These are phyloP conservation scores for Yponomeuta sedellus DNA, from an alignment of 2,888 invertebrate species.

Conservation along the genomic window DNA sequence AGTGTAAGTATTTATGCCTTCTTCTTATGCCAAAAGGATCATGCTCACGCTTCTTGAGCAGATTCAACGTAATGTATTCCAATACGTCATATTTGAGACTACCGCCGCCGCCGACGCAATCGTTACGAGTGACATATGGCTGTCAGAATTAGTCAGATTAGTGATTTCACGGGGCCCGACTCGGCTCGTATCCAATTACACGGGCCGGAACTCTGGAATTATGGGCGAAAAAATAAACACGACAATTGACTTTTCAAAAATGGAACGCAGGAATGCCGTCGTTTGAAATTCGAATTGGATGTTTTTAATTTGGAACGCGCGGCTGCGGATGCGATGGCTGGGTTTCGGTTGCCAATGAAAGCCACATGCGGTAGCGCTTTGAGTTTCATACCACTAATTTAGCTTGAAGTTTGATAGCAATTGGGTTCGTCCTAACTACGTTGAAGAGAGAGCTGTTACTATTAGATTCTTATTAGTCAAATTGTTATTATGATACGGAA, in stretches of 20 bases:
- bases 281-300: not conserved
- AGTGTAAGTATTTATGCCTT: not conserved
- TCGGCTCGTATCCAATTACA: slow-evolving; percentile 68
- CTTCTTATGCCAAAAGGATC: slow-evolving; percentile 3
- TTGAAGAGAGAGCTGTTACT: too few relatives aligned
- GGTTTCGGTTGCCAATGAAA: not conserved
- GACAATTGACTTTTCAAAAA: slow-evolving; percentile 50
- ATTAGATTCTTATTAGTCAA: too few relatives aligned
- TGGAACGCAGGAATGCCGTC: slow-evolving; percentile 31
- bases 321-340: not conserved
- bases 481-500: too few relatives aligned
- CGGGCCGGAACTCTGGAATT: slow-evolving; percentile 56
- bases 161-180: slow-evolving; percentile 69
- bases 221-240: slow-evolving; percentile 57
- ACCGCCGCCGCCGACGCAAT: slow-evolving; percentile 39
- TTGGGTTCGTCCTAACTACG: too few relatives aligned
- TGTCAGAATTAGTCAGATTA: slow-evolving; percentile 76
- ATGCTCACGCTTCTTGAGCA: not conserved
- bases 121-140: slow-evolving; percentile 73
- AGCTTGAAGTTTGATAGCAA: not conserved
- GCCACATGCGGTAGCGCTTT: not conserved
- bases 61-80: slow-evolving; percentile 1
- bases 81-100: slow-evolving; percentile 24
- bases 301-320: not conserved
- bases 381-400: not conserved